Percentiles rank a stretch among this genome's conserved stretches.
phyloP scores from a whole-genome alignment of 2,113 vertebrate genomes.

The Poeciliopsis prolifica region DNA sequence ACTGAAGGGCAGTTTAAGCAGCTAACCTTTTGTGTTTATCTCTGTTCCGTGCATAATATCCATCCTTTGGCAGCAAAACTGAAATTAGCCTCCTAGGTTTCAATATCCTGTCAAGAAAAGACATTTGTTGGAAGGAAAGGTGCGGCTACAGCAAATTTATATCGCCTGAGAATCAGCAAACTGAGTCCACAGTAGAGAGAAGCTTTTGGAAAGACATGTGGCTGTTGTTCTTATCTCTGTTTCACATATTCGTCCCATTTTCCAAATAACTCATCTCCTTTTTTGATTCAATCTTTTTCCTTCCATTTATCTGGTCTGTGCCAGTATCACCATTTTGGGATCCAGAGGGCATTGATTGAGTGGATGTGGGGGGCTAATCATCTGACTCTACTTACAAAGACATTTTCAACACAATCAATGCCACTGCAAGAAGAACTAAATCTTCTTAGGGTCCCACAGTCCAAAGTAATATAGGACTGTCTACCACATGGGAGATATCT shows the following conservation, averaged over 20 bases:
- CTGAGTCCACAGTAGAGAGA: constrained; percentile 21
- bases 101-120: constrained; percentile 25
- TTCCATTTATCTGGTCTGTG: constrained; percentile 45
- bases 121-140: constrained; percentile 16
- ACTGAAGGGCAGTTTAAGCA: constrained; percentile 21
- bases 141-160: constrained; percentile 16
- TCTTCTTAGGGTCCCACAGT: constrained; percentile 42
- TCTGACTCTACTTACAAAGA: constrained; percentile 59
- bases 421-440: constrained; percentile 62
- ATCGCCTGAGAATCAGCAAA: constrained; percentile 37
- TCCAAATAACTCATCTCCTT: constrained; percentile 9
- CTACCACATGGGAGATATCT: constrained; percentile 33
- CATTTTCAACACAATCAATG: constrained; percentile 73
- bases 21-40: constrained; percentile 30
- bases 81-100: constrained; percentile 23
- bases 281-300: constrained; percentile 30
- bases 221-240: constrained; percentile 18
- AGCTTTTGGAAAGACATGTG: constrained; percentile 7
- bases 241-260: neutral
- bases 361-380: constrained; percentile 57
- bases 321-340: constrained; percentile 59
- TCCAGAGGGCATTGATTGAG: constrained; percentile 60
- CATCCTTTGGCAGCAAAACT: constrained; percentile 21
- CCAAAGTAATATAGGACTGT: constrained; percentile 37
- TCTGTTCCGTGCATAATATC: constrained; percentile 8